phyloP scores from a whole-genome alignment of 1,140 invertebrate species.

The Argopecten irradians region DNA sequence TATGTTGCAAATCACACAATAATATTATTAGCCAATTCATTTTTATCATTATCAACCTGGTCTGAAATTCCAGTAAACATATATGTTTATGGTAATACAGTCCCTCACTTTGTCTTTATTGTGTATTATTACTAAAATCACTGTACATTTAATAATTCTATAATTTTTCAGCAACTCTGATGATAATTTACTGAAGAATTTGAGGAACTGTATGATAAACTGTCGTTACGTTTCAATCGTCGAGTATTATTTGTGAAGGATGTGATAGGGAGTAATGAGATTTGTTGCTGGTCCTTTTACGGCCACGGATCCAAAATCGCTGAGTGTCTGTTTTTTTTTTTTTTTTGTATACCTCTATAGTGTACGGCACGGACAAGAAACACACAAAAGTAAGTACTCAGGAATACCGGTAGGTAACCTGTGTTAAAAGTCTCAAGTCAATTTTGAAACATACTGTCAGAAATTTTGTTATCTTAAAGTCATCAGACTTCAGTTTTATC shows the following conservation, averaged over 20 bases:
- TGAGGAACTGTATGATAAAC: conserved; percentile 97
- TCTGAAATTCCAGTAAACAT: no score
- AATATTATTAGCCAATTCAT: no score
- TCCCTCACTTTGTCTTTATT: no score
- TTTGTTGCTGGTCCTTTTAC: conserved; percentile 99
- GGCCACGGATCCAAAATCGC: conserved; percentile 96
- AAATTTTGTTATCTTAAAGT: not conserved
- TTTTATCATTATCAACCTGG: no score
- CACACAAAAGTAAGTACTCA: conserved; percentile 90
- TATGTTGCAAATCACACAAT: no score
- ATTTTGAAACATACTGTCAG: not conserved
- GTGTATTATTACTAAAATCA: no score
- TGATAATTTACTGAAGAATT: conserved; percentile 99
- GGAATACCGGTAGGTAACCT: not conserved
- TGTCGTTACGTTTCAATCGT: conserved; percentile 95
- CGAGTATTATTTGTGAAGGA: conserved; percentile 98
- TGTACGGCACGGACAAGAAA: conserved; percentile 99
- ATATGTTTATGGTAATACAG: no score
- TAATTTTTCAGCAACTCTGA: conserved; percentile 88
- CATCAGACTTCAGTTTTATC: not conserved
- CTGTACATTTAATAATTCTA: no score
- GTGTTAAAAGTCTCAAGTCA: not conserved
- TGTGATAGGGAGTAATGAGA: conserved; percentile 98
- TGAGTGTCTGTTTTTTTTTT: conserved; percentile 88
- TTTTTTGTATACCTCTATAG: conserved; percentile 90